These are phyloP conservation scores for Morpho helenor DNA, from an alignment of 2,888 invertebrate genomes.

Conservation along the genomic window DNA sequence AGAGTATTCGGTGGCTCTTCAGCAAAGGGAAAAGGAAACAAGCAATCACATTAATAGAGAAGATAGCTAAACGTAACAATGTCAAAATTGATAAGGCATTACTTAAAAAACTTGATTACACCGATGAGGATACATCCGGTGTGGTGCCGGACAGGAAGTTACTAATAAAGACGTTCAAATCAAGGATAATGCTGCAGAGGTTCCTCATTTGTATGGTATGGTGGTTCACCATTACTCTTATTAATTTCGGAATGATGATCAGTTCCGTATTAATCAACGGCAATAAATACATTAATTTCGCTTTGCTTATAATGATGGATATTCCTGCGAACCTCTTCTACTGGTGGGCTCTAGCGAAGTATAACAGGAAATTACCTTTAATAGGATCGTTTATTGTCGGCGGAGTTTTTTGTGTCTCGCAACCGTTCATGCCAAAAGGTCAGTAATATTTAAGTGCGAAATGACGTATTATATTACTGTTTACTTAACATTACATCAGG, in stretches of 20 bases:
- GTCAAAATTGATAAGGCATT: conserved; percentile 46
- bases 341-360: conserved; percentile 62
- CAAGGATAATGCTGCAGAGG: conserved; percentile 62
- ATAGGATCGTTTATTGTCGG: conserved; percentile 58
- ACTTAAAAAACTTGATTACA: conserved; percentile 52
- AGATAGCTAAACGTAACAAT: conserved; percentile 58
- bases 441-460: conserved; percentile 10
- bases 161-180: conserved; percentile 61
- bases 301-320: conserved; percentile 66
- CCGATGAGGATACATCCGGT: conserved; percentile 43
- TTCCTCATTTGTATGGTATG: conserved; percentile 66
- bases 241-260: conserved; percentile 75
- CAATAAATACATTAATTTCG: conserved; percentile 68
- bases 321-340: conserved; percentile 67
- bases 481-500: too few relatives aligned
- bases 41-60: conserved; percentile 54
- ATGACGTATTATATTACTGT: background rate
- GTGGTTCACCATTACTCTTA: conserved; percentile 71
- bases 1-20: conserved; percentile 69
- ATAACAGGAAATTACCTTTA: conserved; percentile 57
- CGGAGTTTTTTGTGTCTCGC: conserved; percentile 60
- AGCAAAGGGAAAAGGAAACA: conserved; percentile 60
- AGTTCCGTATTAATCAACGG: conserved; percentile 67
- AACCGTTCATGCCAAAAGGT: conserved; percentile 67
- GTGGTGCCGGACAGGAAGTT: conserved; percentile 49